Base-by-base conservation (phyloP, 2,113 vertebrate genomes). In the Leucosticte australis region DNA sequence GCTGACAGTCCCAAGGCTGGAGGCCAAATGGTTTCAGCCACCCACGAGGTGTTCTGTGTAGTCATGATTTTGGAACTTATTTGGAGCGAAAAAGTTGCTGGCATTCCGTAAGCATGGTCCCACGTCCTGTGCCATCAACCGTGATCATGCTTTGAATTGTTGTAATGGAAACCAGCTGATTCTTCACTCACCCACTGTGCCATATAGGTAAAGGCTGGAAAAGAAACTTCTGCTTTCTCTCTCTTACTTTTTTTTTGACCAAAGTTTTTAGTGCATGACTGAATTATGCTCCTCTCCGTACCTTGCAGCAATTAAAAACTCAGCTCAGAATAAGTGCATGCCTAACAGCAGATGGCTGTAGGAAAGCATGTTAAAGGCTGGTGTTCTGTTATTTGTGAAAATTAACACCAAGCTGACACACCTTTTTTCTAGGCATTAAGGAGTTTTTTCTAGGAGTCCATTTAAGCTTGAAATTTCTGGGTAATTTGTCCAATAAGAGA, bases 11-110 rank as follows among this genome's bases (percentile, higher is more conserved):
- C 69, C 4, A 6, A 83, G 87, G 89, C 94, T 64, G 69, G 74
- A 92, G 86, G 92, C 92, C 95, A 97, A 74, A 83, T 50, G 59
- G 59, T 95, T 93, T 93, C 95, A 93, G 77, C 95, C 95, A 95
- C 95, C 96, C 95, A 95, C 57, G 46, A 94, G 95, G 69, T 94
- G 33, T 71, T 91, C 78, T 64, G 91, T 82, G 13, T 52, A 89
- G 95, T 95, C 96, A 89, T 78, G 65, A 49, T 74, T 94, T 76
- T 67, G 69, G 67, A 93, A 79, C 78, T 90, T 91, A 79, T 2
- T 92, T 60, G 85, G 53, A 81, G 59, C 4, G 10, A 73, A 84
- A 90, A 92, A 55, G 53, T 63, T 60, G 74, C 76, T 55, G 49
- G 86, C 46, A 21, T 87, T 62, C 83, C 9, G 3, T 76, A 84